A percentile compares a stretch with the other conserved stretches of the same genome.
phyloP scores from a whole-genome alignment of 1,140 invertebrate species.

The Solenopsis fugax region DNA sequence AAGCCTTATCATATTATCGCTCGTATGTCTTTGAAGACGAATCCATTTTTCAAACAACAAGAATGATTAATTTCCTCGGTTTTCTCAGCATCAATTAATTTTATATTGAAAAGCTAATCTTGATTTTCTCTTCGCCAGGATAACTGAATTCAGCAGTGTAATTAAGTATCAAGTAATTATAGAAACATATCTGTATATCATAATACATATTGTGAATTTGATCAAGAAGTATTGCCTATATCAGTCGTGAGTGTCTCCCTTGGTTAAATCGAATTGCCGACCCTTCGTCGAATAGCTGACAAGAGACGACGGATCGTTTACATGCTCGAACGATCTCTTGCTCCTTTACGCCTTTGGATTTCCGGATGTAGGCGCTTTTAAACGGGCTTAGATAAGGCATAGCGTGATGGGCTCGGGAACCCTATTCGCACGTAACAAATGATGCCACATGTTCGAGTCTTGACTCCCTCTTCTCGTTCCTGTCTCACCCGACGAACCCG shows the following conservation, averaged over 20 bases:
- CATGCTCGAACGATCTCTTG: conserved; percentile 67
- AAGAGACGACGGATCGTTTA: conserved; percentile 66
- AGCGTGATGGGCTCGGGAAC: conserved; percentile 62
- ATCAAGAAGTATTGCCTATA: neutral
- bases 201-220: neutral
- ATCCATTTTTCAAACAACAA: neutral
- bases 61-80: neutral
- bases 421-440: conserved; percentile 84
- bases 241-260: neutral
- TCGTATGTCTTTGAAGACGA: neutral
- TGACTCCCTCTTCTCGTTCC: conserved; percentile 68
- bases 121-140: neutral
- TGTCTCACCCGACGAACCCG: conserved; percentile 46
- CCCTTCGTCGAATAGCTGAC: conserved; percentile 22
- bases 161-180: neutral
- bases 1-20: neutral
- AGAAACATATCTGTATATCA: neutral
- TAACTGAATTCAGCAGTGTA: neutral
- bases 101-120: neutral
- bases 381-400: conserved; percentile 73
- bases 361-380: conserved; percentile 75
- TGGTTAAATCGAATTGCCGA: neutral
- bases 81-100: neutral
- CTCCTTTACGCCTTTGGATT: conserved; percentile 73
- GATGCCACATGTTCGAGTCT: conserved; percentile 87